A percentile compares a stretch with the other conserved stretches of the same genome.
Conservation (phyloP, 1,140 invertebrate species). For the Danaus plexippus region DNA sequence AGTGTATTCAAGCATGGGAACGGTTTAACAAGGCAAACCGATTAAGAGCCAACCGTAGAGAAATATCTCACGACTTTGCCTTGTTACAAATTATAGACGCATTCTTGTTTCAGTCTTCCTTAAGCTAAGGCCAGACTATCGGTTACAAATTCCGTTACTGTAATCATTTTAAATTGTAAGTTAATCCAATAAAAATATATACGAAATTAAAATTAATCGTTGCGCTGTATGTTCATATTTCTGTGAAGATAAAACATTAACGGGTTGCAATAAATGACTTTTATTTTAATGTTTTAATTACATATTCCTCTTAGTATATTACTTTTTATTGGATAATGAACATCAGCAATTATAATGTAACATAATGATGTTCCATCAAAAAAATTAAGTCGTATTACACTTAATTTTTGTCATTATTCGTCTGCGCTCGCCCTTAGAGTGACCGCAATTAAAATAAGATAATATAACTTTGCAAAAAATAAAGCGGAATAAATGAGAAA, state of each 20-base stretch:
- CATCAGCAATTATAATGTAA: too few species aligned
- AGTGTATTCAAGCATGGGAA: slow-evolving; percentile 48
- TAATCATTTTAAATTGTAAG: too few species aligned
- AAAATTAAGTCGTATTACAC: too few species aligned
- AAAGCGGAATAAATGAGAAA: slow-evolving; percentile 28
- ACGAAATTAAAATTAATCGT: slow-evolving; percentile 6
- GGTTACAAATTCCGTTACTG: too few species aligned
- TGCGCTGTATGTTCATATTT: slow-evolving; percentile 10
- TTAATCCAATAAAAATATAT: not conserved
- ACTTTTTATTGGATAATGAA: too few species aligned
- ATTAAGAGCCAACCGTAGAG: slow-evolving; percentile 58
- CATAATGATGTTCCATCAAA: too few species aligned
- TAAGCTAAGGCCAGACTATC: slow-evolving; percentile 9
- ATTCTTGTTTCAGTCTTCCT: slow-evolving; percentile 40
- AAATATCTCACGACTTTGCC: slow-evolving; percentile 62
- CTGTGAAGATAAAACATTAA: too few species aligned
- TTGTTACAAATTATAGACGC: slow-evolving; percentile 67
- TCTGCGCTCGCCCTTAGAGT: slow-evolving; percentile 8
- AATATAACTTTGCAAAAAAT: slow-evolving; percentile 24
- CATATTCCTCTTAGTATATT: too few species aligned
- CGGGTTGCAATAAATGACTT: too few species aligned
- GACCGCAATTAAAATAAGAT: slow-evolving; percentile 25
- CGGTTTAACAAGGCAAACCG: slow-evolving; percentile 53
- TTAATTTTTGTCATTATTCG: not conserved
- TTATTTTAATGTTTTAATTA: too few species aligned